Evolutionary conservation across 2,113 vertebrate genomes (phyloP).

Genomic region (Callorhinus ursinus): DNA sequence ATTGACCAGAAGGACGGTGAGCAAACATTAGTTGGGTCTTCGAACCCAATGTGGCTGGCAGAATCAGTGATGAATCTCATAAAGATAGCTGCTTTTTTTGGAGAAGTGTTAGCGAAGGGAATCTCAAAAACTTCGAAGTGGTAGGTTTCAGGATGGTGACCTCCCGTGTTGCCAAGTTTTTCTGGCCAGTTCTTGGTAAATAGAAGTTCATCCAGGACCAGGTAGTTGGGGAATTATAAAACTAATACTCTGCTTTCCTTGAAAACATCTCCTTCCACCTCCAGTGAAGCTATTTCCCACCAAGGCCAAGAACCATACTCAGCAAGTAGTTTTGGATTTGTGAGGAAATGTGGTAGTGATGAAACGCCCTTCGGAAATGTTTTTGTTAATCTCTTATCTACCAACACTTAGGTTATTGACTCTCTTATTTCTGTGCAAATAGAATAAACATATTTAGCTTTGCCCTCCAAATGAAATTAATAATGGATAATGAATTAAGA

Average conservation of each 20-base stretch:
- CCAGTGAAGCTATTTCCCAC: background rate
- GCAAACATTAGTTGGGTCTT: background rate
- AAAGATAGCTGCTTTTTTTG: background rate
- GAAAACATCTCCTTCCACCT: background rate
- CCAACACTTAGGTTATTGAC: background rate
- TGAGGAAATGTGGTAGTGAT: background rate
- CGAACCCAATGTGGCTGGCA: background rate
- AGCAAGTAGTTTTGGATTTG: background rate
- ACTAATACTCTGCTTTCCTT: background rate
- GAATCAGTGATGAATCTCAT: background rate
- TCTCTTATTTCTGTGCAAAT: background rate
- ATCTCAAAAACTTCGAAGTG: background rate
- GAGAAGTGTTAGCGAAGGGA: background rate
- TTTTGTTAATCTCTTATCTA: conserved; percentile 28
- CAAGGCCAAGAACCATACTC: background rate
- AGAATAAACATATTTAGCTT: background rate
- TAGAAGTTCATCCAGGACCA: background rate
- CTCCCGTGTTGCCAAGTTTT: background rate
- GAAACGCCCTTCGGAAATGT: background rate
- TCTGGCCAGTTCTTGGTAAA: background rate
- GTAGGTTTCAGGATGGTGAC: background rate
- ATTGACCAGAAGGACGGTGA: background rate
- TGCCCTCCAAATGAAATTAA: background rate
- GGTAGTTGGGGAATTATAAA: background rate
- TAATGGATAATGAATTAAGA: background rate